Percentiles rank a stretch among this genome's conserved stretches.
Evolutionary conservation across 1,140 invertebrate species (phyloP).

Genomic region (Platyscapa corneri): DNA sequence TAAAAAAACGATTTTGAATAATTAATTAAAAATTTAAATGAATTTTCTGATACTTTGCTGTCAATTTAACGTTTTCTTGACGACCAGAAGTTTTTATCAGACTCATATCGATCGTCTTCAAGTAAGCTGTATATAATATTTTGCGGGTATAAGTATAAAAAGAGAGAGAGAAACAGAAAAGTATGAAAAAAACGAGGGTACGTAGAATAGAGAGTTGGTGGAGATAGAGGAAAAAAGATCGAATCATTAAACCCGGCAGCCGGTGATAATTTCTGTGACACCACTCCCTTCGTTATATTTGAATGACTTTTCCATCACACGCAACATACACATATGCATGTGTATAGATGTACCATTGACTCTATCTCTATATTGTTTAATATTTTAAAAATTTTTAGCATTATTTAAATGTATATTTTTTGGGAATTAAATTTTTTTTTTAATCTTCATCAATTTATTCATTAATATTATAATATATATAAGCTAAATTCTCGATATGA

Average conservation of each 20-base stretch:
- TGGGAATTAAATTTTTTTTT: too few species aligned
- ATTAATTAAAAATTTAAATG: background rate
- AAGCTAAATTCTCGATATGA: too few species aligned
- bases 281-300: background rate
- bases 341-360: too few species aligned
- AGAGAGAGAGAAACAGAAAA: background rate
- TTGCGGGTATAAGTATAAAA: background rate
- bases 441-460: too few species aligned
- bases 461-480: too few species aligned
- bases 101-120: slow-evolving; percentile 16
- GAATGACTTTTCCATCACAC: background rate
- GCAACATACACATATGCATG: too few species aligned
- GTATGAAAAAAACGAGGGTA: background rate
- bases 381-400: too few species aligned
- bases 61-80: too few species aligned
- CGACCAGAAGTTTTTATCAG: slow-evolving; percentile 4
- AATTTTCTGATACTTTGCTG: background rate
- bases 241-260: background rate
- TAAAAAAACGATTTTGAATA: background rate
- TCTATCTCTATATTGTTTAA: too few species aligned
- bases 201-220: too few species aligned
- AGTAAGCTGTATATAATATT: background rate
- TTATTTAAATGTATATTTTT: too few species aligned
- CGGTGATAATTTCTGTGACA: background rate
- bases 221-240: background rate